Base-by-base conservation (phyloP, 2,888 invertebrate genomes). In the Himalopsyche kuldschensis region DNA sequence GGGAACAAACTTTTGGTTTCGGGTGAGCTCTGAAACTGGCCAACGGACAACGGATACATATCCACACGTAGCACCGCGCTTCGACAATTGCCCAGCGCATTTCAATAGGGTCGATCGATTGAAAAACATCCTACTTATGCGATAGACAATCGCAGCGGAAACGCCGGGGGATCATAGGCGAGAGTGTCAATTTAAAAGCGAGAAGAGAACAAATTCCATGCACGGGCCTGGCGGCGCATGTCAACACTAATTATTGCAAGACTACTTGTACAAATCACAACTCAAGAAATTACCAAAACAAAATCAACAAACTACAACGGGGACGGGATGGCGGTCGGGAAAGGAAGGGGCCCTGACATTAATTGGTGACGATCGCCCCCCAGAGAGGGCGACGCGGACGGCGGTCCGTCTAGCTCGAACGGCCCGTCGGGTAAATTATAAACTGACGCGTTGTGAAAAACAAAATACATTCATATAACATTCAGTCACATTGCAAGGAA, bases 1-100 rank as follows among this genome's bases (percentile, higher is more conserved):
- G 94, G 91, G 94, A 93, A 93, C 94, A 94, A 90, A 91, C 92
- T 93, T 93, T 93, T 91, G 93, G 92, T 93, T 93, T 94, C 93
- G 91, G 90, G 89, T 91, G 91, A 90, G 91, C 84, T 82, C 91
- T 92, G 91, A 91, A 91, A 91, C 92, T 92, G 92, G 90, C 90
- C 86, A 86, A 85, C 82, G 82, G 82, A 83, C 79, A 86, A 83
- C 69, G 69, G 69, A 69, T 69, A 69, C 69, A 84, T 82, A 82
- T 63, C 76, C 82, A 75, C 80, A 85, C 81, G 79, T 84, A 84
- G 80, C 83, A 83, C 80, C 84, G 82, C 82, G 78, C 80, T 32
- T 69, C n/a, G 24, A 47, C 47, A 24, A 75, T 84, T 81, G 83
- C 85, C 86, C 41, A 83, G 80, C 76, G 79, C 63, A 84, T 91